A percentile compares a stretch with the other conserved stretches of the same genome.
phyloP scores from a whole-genome alignment of 2,888 invertebrate species.

The Folsomia candida region DNA sequence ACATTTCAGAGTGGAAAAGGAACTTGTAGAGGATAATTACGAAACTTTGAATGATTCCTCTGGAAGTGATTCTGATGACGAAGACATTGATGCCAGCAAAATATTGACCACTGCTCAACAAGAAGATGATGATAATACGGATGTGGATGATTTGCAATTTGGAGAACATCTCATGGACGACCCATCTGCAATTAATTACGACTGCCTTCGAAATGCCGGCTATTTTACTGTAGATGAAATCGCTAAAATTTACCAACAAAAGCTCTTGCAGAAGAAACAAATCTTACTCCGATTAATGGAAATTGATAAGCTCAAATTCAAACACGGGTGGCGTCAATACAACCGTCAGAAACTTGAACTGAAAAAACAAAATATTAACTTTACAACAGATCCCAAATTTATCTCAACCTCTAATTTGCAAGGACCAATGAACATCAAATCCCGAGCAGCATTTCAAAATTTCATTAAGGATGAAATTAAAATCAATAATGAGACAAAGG shows the following conservation, averaged over 20 bases:
- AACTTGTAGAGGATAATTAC: background rate
- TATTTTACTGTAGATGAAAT: background rate
- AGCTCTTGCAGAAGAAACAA: background rate
- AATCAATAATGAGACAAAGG: background rate
- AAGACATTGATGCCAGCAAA: background rate
- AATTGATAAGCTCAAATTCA: background rate
- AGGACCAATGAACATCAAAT: background rate
- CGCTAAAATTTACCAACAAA: background rate
- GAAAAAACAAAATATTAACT: background rate
- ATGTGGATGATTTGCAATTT: background rate
- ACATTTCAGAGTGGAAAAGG: background rate
- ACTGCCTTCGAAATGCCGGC: slow-evolving; percentile 28
- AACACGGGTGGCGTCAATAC: background rate
- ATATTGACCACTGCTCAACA: background rate
- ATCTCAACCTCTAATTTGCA: background rate
- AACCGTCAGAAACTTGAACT: background rate
- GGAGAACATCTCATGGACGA: background rate
- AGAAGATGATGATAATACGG: background rate
- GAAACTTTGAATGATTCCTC: slow-evolving; percentile 11
- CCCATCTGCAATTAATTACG: background rate
- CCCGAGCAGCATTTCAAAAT: background rate
- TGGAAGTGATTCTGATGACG: slow-evolving; percentile 3
- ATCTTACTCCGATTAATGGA: background rate
- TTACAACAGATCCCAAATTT: slow-evolving; percentile 9
- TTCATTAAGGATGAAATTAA: background rate